phyloP scores from a whole-genome alignment of 2,888 invertebrate genomes.

The Lithophane semibrunnea region DNA sequence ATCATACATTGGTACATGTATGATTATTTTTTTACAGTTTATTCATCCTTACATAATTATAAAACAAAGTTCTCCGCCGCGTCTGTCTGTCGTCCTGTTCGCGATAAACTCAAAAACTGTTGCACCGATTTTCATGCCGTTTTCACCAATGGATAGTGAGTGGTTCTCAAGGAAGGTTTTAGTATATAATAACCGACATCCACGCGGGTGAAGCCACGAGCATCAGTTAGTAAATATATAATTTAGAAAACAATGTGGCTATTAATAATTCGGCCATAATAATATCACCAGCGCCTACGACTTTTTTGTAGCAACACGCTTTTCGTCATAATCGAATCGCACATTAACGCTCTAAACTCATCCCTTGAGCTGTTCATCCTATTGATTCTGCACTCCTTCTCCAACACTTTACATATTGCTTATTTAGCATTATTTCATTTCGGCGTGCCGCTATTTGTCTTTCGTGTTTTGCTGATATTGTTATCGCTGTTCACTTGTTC shows the following conservation, averaged over 20 bases:
- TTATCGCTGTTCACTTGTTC: constrained; percentile 69
- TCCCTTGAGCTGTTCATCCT: constrained; percentile 65
- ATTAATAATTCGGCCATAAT: no score
- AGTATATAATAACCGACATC: no score
- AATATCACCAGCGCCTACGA: background rate
- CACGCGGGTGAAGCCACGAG: no score
- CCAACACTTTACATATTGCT: constrained; percentile 88
- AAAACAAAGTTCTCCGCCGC: no score
- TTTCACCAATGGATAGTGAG: no score
- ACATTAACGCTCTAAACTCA: constrained; percentile 3
- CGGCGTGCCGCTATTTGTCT: constrained; percentile 83
- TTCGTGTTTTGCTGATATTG: constrained; percentile 79
- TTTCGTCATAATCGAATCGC: background rate
- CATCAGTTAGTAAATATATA: background rate
- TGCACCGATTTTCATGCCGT: no score
- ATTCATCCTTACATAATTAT: background rate
- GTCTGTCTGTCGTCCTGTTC: no score
- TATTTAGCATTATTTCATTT: constrained; percentile 89
- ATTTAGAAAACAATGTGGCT: background rate
- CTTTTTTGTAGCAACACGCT: constrained; percentile 11
- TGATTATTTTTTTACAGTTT: background rate
- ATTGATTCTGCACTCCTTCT: constrained; percentile 84
- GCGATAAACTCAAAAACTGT: no score
- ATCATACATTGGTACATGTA: no score
- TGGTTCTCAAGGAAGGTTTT: no score